Evolutionary conservation across 53 echinoderm and acorn worm genomes (phyloP).

Genomic region (Luidia sarsii): DNA sequence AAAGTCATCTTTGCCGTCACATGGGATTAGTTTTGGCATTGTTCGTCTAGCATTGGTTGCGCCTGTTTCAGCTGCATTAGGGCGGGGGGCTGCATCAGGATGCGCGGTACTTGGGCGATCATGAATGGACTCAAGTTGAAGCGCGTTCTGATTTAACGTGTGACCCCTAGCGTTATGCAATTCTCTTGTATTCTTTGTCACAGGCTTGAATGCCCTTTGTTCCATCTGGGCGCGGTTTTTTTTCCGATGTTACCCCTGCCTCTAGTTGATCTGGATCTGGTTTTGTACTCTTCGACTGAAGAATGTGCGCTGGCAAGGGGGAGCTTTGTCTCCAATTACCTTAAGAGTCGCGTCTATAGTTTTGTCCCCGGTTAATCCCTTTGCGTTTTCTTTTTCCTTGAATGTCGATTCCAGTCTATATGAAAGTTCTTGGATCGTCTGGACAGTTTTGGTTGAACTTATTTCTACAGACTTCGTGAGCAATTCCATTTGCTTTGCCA

Average conservation of each 20-base stretch:
- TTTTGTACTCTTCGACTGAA: background rate
- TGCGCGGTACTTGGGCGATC: background rate
- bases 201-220: background rate
- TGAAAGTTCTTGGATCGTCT: background rate
- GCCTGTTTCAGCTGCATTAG: too few species aligned
- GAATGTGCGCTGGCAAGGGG: constrained; percentile 17
- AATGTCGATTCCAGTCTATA: background rate
- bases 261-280: too few species aligned
- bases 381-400: background rate
- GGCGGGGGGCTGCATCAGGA: background rate
- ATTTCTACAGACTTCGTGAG: background rate
- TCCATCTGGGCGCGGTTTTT: too few species aligned
- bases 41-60: background rate
- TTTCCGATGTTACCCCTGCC: too few species aligned
- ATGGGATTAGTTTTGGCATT: background rate
- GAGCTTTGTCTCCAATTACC: constrained; percentile 2
- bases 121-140: background rate
- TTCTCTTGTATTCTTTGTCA: background rate
- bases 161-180: background rate
- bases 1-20: background rate
- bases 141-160: background rate
- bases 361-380: background rate
- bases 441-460: background rate
- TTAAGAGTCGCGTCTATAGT: background rate
- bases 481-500: constrained; percentile 8